Base-by-base conservation (phyloP, 2,888 invertebrate species). In the Diarsia brunnea region DNA sequence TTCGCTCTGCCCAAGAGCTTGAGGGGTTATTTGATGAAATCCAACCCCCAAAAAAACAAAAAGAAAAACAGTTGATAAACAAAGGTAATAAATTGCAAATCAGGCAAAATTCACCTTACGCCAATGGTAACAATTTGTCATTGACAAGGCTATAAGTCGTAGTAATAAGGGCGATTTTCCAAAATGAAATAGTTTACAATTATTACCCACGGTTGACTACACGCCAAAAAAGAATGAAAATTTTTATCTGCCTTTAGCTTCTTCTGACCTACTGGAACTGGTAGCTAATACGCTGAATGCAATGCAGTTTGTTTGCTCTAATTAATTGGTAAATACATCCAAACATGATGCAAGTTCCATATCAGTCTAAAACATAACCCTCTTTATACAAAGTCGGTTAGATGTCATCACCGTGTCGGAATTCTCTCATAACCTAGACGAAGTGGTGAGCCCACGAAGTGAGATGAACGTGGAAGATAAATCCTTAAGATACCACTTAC, bases 391-490 rank as follows among this genome's bases (percentile, higher is more conserved):
- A 73, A 67, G 77, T 83, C 69, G 69, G 75, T 79, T 38, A 63
- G 77, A 87, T 87, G 85, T 82, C 87, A 84, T 87, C 87, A 87
- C 79, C 81, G 60, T 79, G 87, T 82, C 68, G 83, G 84, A 87
- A 90, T 91, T 92, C 91, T 93, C 92, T 91, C 91, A 90, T 91
- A 91, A 89, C 88, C 90, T 90, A 90, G 90, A 89, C 88, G 66
- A 75, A 88, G 91, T 89, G 88, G 87, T 86, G 90, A 90, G 88
- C 84, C 90, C 94, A 94, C 94, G 95, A 93, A 91, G 88, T 87
- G 74, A 93, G 96, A 96, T 96, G 95, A 91, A 96, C 96, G 96
- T 96, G 96, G 91, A 90, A 86, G 96, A 96, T 96, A 95, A 89
- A 92, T 91, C 81, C 79, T 81, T 73, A 86, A 92, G 95, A 95